phyloP scores from a whole-genome alignment of 2,113 vertebrate species.

The Okapia johnstoni region DNA sequence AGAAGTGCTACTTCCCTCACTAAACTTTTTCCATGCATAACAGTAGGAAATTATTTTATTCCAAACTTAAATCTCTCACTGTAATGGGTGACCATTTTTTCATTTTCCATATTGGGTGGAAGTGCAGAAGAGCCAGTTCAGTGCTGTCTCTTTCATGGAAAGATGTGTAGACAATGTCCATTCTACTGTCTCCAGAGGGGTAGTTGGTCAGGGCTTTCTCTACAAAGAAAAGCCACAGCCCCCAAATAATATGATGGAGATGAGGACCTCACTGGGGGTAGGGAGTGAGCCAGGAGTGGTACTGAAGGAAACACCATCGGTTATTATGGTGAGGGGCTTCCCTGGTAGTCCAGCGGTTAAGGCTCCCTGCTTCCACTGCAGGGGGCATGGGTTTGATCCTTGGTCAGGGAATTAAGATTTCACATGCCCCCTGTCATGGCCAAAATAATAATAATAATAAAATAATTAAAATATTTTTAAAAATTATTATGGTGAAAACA shows the following conservation, averaged over 20 bases:
- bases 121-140: not conserved
- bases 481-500: not conserved
- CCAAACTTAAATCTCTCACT: not conserved
- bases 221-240: not conserved
- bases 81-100: not conserved
- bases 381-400: not conserved
- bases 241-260: no score
- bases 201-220: fast-evolving
- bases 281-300: no score
- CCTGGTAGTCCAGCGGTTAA: not conserved
- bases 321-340: not conserved
- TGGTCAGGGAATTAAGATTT: not conserved
- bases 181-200: not conserved
- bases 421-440: not conserved
- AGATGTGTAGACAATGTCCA: no score
- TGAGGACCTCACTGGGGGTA: not conserved
- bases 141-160: not conserved
- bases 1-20: not conserved
- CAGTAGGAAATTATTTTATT: not conserved
- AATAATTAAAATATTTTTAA: not conserved
- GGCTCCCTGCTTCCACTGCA: not conserved
- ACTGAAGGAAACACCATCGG: fast-evolving
- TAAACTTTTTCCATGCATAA: not conserved
- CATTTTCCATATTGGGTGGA: not conserved
- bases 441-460: not conserved